Evolutionary conservation across 1,140 invertebrate genomes (phyloP).

Genomic region (Mercenaria mercenaria): DNA sequence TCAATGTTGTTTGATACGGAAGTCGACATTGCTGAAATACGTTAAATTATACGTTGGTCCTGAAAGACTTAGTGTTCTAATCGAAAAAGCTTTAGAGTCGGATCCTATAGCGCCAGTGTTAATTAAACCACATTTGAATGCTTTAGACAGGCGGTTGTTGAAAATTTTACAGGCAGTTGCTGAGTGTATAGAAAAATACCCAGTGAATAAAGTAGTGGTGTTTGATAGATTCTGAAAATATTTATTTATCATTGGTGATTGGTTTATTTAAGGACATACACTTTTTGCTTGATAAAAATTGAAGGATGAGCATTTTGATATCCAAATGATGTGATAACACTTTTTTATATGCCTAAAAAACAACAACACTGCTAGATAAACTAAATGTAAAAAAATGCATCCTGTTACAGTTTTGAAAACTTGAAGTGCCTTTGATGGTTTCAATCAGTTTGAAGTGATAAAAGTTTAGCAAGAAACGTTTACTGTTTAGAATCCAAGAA

Average conservation of each 20-base stretch:
- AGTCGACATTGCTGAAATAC: constrained; percentile 56
- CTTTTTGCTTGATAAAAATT: no score
- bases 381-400: no score
- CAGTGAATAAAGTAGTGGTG: not conserved
- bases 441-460: no score
- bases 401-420: no score
- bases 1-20: constrained; percentile 59
- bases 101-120: constrained; percentile 48
- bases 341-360: no score
- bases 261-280: not conserved
- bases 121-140: constrained; percentile 26
- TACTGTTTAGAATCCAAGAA: no score
- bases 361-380: no score
- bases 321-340: no score
- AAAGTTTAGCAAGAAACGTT: no score
- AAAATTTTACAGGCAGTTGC: constrained; percentile 35
- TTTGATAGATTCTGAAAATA: constrained; percentile 32
- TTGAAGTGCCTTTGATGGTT: no score
- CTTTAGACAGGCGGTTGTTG: constrained; percentile 40
- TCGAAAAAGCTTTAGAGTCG: constrained; percentile 13
- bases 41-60: constrained; percentile 40
- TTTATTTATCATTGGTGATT: not conserved
- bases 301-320: no score
- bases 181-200: constrained; percentile 29
- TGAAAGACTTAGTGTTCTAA: constrained; percentile 37